Conservation (phyloP, 2,113 vertebrate genomes). For the Myrmophylax atrothorax region DNA sequence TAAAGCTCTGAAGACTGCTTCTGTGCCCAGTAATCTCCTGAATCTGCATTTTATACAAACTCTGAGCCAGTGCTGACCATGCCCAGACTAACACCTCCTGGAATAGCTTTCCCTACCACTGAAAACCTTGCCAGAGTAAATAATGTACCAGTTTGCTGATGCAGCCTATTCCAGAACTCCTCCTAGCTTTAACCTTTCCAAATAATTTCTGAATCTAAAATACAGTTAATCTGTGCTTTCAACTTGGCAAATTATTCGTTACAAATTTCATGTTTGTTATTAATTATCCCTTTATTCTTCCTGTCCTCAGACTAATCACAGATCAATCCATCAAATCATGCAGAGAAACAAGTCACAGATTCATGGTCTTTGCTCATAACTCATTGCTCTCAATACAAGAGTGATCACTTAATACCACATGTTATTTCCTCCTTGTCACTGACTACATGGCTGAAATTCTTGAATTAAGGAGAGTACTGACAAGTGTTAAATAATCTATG, state of each 20-base stretch:
- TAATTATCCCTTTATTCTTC: background rate
- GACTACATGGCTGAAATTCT: background rate
- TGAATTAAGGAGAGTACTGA: background rate
- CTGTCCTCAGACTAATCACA: background rate
- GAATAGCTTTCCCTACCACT: background rate
- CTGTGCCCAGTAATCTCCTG: conserved; percentile 31
- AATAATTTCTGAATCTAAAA: conserved; percentile 4
- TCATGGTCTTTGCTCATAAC: background rate
- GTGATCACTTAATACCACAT: background rate
- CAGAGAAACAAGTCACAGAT: background rate
- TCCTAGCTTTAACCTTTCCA: conserved; percentile 41
- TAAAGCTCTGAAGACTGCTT: background rate
- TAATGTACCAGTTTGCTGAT: conserved; percentile 34
- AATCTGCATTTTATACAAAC: conserved; percentile 60
- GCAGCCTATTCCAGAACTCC: conserved; percentile 52
- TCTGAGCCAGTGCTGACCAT: conserved; percentile 34
- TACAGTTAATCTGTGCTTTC: conserved; percentile 10
- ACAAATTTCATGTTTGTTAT: background rate
- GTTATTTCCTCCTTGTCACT: background rate
- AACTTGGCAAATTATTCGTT: conserved; percentile 15
- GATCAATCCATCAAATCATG: background rate
- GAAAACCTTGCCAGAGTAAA: conserved; percentile 52
- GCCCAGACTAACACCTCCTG: conserved; percentile 61
- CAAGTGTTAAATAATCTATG: background rate
- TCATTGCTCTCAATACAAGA: background rate